These are phyloP conservation scores for Helleia helle DNA, from an alignment of 2,888 invertebrate genomes.

Conservation along the genomic window DNA sequence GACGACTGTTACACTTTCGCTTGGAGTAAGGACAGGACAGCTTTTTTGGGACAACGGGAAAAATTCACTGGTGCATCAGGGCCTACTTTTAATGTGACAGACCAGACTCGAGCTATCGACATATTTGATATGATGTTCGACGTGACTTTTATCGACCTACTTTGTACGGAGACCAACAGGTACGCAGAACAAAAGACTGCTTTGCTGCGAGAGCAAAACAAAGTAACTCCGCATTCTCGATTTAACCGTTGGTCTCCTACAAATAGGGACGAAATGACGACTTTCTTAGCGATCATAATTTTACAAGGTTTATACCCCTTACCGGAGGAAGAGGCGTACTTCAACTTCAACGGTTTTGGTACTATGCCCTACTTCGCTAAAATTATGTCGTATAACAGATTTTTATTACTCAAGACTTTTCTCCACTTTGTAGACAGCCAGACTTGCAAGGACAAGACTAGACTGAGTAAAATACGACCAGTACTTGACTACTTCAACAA, in stretches of 20 bases:
- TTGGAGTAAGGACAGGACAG: slow-evolving; percentile 19
- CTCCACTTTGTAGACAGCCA: slow-evolving; percentile 22
- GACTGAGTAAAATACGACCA: slow-evolving; percentile 22
- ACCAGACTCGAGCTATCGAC: slow-evolving; percentile 14
- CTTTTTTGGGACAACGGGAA: slow-evolving; percentile 17
- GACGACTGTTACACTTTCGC: slow-evolving; percentile 16
- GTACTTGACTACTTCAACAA: slow-evolving; percentile 21
- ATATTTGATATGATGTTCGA: slow-evolving; percentile 19
- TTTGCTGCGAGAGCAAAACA: slow-evolving; percentile 11
- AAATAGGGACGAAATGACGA: too few species aligned
- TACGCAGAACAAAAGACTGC: slow-evolving; percentile 16
- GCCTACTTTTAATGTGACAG: slow-evolving; percentile 21
- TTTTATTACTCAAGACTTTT: slow-evolving; percentile 19
- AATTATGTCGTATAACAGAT: slow-evolving; percentile 25
- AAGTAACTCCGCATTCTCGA: slow-evolving; percentile 10
- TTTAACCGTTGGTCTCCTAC: slow-evolving; percentile 17
- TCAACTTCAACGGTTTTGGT: slow-evolving; percentile 23
- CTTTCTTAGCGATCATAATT: slow-evolving; percentile 21
- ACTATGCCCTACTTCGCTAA: slow-evolving; percentile 20
- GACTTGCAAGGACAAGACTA: slow-evolving; percentile 11
- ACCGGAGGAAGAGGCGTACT: too few species aligned
- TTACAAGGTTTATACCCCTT: slow-evolving; percentile 23
- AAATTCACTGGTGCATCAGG: slow-evolving; percentile 21
- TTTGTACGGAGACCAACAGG: too few species aligned
- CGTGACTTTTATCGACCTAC: slow-evolving; percentile 20